A percentile compares a stretch with the other conserved stretches of the same genome.
phyloP scores from a whole-genome alignment of 2,797 vertebrate genomes.

The Chelidonichthys spinosus region DNA sequence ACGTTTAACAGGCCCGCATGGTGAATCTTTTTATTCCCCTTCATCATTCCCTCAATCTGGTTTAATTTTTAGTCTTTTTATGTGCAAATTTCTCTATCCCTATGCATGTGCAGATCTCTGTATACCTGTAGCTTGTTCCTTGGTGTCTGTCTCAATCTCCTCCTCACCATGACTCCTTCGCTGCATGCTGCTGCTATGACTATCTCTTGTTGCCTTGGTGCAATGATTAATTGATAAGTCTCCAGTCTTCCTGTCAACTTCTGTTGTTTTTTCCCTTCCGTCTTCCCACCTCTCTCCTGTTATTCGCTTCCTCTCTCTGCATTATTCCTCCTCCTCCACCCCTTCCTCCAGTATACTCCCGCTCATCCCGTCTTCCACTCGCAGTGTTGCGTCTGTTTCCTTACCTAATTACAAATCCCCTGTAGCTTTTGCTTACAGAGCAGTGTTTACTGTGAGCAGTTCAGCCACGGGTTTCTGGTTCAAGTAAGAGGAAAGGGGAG shows the following conservation, averaged over 20 bases:
- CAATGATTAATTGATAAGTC: slow-evolving; percentile 69
- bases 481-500: slow-evolving; percentile 30
- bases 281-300: slow-evolving; percentile 44
- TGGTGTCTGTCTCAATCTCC: slow-evolving; percentile 18
- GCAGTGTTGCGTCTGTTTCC: slow-evolving; percentile 63
- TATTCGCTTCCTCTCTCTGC: slow-evolving; percentile 52
- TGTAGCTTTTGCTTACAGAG: slow-evolving; percentile 70
- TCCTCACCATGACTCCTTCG: background rate
- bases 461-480: slow-evolving; percentile 80
- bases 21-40: slow-evolving; percentile 2
- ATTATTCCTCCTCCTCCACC: slow-evolving; percentile 31
- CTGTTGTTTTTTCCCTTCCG: slow-evolving; percentile 37
- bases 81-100: slow-evolving; percentile 42
- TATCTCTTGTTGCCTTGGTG: slow-evolving; percentile 23
- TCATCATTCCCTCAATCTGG: slow-evolving; percentile 29
- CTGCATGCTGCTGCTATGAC: slow-evolving; percentile 28
- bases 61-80: slow-evolving; percentile 42
- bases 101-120: slow-evolving; percentile 30
- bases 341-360: slow-evolving; percentile 45
- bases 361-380: slow-evolving; percentile 38
- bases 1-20: slow-evolving; percentile 29
- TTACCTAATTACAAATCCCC: slow-evolving; percentile 80
- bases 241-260: slow-evolving; percentile 60
- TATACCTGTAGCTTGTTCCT: slow-evolving; percentile 11
- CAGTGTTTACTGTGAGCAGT: slow-evolving; percentile 72